phyloP scores from a whole-genome alignment of 2,113 vertebrate genomes.

The Boleophthalmus pectinirostris region DNA sequence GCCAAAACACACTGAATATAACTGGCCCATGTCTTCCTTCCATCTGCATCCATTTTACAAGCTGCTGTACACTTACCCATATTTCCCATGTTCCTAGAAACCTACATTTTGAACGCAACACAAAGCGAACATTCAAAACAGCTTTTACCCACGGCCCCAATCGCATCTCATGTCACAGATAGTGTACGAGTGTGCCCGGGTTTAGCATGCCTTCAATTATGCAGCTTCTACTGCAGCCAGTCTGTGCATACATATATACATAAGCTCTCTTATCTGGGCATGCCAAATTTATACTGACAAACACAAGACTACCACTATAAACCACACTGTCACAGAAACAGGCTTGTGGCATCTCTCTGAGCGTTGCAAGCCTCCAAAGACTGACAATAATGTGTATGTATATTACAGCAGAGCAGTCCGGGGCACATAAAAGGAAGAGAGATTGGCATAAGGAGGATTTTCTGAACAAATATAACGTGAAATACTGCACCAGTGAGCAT shows the following conservation, averaged over 20 bases:
- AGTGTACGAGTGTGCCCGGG: conserved; percentile 9
- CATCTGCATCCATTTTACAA: background rate
- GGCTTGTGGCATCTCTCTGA: background rate
- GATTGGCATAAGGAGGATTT: background rate
- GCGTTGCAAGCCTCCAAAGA: background rate
- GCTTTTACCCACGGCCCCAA: background rate
- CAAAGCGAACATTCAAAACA: background rate
- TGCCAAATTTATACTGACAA: conserved; percentile 34
- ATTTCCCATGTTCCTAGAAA: background rate
- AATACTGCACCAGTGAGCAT: background rate
- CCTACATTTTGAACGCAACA: background rate
- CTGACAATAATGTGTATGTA: background rate
- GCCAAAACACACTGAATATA: background rate
- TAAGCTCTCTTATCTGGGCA: conserved; percentile 21
- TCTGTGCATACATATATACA: conserved; percentile 29
- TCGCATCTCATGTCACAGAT: conserved; percentile 19
- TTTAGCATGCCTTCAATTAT: conserved; percentile 29
- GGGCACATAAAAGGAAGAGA: background rate
- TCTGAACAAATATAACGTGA: conserved; percentile 12
- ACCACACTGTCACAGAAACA: conserved; percentile 12
- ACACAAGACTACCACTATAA: conserved; percentile 18
- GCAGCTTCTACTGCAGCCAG: conserved; percentile 3
- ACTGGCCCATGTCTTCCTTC: background rate
- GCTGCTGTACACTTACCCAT: background rate
- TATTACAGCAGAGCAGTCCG: background rate